These are phyloP conservation scores for Stenodema calcarata DNA, from an alignment of 2,888 invertebrate species.

Conservation along the genomic window DNA sequence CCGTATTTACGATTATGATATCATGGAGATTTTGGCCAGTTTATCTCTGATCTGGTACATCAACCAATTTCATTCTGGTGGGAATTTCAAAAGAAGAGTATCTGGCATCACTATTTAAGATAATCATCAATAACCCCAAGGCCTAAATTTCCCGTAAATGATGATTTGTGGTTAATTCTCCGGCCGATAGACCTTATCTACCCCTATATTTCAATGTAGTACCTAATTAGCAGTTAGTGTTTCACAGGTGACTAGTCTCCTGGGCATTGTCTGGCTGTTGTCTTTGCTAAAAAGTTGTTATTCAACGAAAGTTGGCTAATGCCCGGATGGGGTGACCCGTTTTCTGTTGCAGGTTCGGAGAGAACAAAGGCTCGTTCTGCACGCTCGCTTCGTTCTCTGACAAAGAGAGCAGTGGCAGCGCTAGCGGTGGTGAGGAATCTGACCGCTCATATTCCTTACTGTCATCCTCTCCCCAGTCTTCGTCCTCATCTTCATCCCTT, in stretches of 20 bases:
- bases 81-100: no score
- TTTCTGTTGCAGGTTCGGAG: slow-evolving; percentile 60
- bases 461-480: slow-evolving; percentile 38
- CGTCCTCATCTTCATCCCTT: slow-evolving; percentile 44
- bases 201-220: no score
- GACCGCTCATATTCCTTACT: slow-evolving; percentile 26
- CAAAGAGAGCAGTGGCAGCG: slow-evolving; percentile 50
- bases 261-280: neutral
- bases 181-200: no score
- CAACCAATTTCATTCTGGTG: no score
- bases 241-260: neutral
- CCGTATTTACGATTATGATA: no score
- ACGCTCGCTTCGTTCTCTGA: slow-evolving; percentile 60
- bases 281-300: neutral
- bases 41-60: no score
- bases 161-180: no score
- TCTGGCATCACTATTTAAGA: no score
- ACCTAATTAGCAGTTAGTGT: neutral
- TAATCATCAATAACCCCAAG: no score
- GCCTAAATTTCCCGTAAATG: no score
- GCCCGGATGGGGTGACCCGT: neutral
- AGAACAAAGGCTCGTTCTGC: slow-evolving; percentile 62
- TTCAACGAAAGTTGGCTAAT: neutral
- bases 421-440: slow-evolving; percentile 52
- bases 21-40: no score